Base-by-base conservation (phyloP, 2,797 vertebrate genomes). In the Distichodus sexfasciatus region DNA sequence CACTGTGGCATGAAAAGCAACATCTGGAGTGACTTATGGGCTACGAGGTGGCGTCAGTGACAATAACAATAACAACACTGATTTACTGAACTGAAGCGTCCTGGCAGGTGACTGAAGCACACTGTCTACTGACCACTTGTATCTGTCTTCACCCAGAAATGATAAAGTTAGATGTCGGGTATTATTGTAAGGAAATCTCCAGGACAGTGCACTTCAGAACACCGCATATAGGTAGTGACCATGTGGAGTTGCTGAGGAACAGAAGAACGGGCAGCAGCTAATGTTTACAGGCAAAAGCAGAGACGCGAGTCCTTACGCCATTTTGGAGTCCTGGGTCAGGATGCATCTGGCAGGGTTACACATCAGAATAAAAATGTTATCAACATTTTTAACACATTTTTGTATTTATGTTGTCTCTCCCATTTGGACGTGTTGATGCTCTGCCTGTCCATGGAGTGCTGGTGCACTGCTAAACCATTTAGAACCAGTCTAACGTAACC, bases 281-380 rank as follows among this genome's bases (percentile, higher is more conserved):
- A 66, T n/a, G 55, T 59, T 76, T 50, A 58, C 11, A 26, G 10
- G 33, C 84, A 79, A 84, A 35, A 85, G 70, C 75, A 71, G 63
- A 60, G 71, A 91, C 76, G 88, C 80, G 84, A 70, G 87, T 82
- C 87, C 93, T 94, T 94, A 94, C 93, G 84, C 89, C 89, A 71
- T 89, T 87, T 82, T 86, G 89, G 71, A 88, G 91, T 92, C 91
- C 93, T 54, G 85, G 82, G 73, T 90, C 89, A 5, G 88, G 90
- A 75, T 89, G 92, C 91, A 91, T 93, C 93, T 94, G 86, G 87
- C 85, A 72, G 83, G 79, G 83, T 90, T 82, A 87, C 83, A 93
- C 87, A 92, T 79, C 80, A 83, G 81, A 88, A 91, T 87, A 88
- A 90, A 90, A 89, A 87, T 81, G 84, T 92, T 86, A 76, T 61